Evolutionary conservation across 2,113 vertebrate genomes (phyloP).

Genomic region (Heptranchias perlo): DNA sequence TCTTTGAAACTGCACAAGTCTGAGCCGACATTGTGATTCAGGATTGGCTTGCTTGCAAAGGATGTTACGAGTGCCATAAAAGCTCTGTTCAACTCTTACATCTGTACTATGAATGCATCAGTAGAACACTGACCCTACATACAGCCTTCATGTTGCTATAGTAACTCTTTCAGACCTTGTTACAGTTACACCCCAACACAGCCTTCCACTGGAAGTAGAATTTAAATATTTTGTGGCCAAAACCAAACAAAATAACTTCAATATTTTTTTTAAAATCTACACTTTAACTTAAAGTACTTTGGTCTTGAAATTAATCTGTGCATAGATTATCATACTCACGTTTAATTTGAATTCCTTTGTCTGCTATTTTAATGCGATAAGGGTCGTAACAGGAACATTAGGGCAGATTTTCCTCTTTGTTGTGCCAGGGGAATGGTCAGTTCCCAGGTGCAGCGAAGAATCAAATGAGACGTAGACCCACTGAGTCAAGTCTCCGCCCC

Average conservation of each 20-base stretch:
- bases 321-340: too few relatives aligned
- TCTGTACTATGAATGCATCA: too few relatives aligned
- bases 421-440: not conserved
- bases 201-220: not conserved
- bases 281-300: too few relatives aligned
- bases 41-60: not conserved
- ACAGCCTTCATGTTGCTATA: not conserved
- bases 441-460: not conserved
- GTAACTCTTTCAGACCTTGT: not conserved
- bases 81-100: not conserved
- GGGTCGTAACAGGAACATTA: not conserved
- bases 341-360: too few relatives aligned
- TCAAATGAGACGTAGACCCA: not conserved
- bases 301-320: too few relatives aligned
- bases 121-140: not conserved
- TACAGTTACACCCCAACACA: not conserved
- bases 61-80: not conserved
- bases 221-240: not conserved
- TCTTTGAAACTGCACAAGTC: not conserved
- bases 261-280: not conserved
- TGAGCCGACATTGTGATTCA: not conserved
- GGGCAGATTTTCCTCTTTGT: not conserved
- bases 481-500: not conserved
- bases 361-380: not conserved
- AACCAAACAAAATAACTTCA: not conserved